Evolutionary conservation across 2,113 vertebrate genomes (phyloP).

Genomic region (Conger conger): DNA sequence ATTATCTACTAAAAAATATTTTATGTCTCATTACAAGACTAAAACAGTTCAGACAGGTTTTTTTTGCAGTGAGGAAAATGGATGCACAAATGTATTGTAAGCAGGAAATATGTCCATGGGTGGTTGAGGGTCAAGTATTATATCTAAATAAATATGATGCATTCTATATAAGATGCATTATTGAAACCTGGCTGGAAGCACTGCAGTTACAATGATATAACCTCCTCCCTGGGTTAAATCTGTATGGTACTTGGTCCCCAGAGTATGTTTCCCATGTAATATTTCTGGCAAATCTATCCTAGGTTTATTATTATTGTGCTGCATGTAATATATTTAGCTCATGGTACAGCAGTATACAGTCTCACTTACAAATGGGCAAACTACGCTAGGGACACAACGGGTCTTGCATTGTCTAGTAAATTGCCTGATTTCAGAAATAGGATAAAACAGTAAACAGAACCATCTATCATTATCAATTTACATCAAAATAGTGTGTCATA

Average conservation of each 20-base stretch:
- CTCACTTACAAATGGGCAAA: not conserved
- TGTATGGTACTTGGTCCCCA: conserved; percentile 55
- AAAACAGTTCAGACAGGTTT: too few relatives aligned
- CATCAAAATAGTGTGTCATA: not conserved
- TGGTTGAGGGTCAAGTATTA: not conserved
- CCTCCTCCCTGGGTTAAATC: conserved; percentile 55
- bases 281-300: conserved; percentile 46
- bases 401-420: not conserved
- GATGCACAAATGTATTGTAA: not conserved
- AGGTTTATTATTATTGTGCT: conserved; percentile 52
- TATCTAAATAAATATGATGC: not conserved
- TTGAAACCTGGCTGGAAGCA: conserved; percentile 29
- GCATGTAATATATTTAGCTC: not conserved
- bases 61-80: too few relatives aligned
- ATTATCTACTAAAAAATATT: too few relatives aligned
- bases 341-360: not conserved
- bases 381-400: not conserved
- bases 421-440: not conserved
- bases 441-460: not conserved
- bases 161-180: not conserved
- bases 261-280: conserved; percentile 49
- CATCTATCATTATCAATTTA: not conserved
- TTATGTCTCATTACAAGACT: too few relatives aligned
- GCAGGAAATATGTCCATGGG: not conserved
- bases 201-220: conserved; percentile 45